Conservation (phyloP, 2,113 vertebrate species). For the Acanthochromis polyacanthus region DNA sequence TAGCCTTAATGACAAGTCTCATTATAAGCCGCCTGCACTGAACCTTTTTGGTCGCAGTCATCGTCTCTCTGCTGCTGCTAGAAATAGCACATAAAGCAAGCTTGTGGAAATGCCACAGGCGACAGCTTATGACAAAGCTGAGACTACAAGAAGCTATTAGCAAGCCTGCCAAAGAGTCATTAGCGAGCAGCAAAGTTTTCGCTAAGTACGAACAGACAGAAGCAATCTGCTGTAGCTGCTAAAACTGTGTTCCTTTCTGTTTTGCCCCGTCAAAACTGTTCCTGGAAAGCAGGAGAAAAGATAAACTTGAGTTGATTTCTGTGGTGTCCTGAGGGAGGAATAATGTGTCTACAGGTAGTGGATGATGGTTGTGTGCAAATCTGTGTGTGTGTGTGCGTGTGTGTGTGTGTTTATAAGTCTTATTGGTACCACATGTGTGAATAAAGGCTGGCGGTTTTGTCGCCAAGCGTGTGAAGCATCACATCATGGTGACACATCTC, state of each 20-base stretch:
- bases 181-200: constrained; percentile 51
- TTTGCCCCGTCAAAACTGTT: constrained; percentile 37
- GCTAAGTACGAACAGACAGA: constrained; percentile 46
- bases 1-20: constrained; percentile 29
- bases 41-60: constrained; percentile 34
- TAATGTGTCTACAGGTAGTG: constrained; percentile 48
- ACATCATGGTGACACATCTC: constrained; percentile 74
- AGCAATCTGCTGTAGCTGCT: constrained; percentile 22
- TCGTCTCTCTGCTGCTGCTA: constrained; percentile 5
- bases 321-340: constrained; percentile 30
- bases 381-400: constrained; percentile 27
- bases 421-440: constrained; percentile 62
- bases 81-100: constrained; percentile 55
- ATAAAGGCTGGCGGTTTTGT: constrained; percentile 63
- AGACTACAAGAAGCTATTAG: constrained; percentile 62
- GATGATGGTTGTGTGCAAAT: constrained; percentile 27
- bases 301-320: constrained; percentile 35
- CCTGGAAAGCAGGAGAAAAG: constrained; percentile 39
- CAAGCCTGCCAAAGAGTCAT: constrained; percentile 59
- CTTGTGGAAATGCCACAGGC: constrained; percentile 55
- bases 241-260: constrained; percentile 23
- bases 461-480: constrained; percentile 74
- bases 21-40: constrained; percentile 30
- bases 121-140: constrained; percentile 63
- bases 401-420: constrained; percentile 22